Percentiles rank a stretch among this genome's conserved stretches.
Evolutionary conservation across 1,140 invertebrate species (phyloP).

Genomic region (Aleiodes sp.): DNA sequence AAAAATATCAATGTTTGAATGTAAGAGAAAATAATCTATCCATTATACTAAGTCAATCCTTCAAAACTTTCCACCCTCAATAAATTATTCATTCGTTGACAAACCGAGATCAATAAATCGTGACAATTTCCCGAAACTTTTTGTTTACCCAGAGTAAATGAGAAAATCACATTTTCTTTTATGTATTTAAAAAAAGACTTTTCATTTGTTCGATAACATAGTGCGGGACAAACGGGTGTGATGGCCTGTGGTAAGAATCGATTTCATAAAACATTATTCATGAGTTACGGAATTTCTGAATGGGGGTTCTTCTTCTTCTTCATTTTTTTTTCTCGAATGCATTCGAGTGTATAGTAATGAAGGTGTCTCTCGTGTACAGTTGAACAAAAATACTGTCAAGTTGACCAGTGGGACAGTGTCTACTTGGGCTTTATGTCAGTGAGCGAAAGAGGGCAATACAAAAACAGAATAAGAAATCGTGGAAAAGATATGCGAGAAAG

Average conservation of each 20-base stretch:
- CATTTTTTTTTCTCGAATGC: too few species aligned
- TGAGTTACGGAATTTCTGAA: conserved; percentile 54
- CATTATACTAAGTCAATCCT: too few species aligned
- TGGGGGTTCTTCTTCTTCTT: conserved; percentile 43
- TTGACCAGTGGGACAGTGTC: conserved; percentile 23
- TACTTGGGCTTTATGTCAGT: not conserved
- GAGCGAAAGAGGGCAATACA: too few species aligned
- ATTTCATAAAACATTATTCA: conserved; percentile 46
- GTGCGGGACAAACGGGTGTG: conserved; percentile 10
- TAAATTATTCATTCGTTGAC: too few species aligned
- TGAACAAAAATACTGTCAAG: conserved; percentile 61
- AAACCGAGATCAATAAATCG: too few species aligned
- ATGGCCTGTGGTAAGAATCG: not conserved
- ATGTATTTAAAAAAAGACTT: too few species aligned
- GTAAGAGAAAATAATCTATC: too few species aligned
- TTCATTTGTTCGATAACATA: not conserved
- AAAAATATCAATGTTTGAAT: too few species aligned
- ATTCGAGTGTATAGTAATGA: conserved; percentile 58
- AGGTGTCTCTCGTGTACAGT: conserved; percentile 54
- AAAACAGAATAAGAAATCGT: not conserved
- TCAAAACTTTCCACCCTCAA: too few species aligned
- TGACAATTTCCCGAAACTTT: too few species aligned
- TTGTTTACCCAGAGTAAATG: too few species aligned
- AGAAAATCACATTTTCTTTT: too few species aligned
- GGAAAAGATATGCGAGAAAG: not conserved